Percentiles rank a stretch among this genome's conserved stretches.
Evolutionary conservation across 92 coral and sea anemone species (phyloP).

Genomic region (Siderastrea radians): DNA sequence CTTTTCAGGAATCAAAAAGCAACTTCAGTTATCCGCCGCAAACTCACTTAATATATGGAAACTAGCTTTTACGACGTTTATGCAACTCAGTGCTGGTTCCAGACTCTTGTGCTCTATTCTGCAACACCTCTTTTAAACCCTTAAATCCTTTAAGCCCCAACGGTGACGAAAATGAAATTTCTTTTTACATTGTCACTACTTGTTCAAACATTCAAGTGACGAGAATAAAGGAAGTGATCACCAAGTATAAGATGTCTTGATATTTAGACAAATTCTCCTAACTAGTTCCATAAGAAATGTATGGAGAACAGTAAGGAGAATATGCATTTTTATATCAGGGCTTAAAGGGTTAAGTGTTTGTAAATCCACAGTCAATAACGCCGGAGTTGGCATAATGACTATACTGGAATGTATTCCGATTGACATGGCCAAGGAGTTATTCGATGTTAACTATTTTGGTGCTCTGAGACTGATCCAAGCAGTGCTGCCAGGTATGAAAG

Average conservation of each 20-base stretch:
- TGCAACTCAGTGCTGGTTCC: too few species aligned
- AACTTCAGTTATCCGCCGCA: too few species aligned
- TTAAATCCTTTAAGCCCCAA: too few species aligned
- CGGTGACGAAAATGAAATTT: too few species aligned
- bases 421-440: constrained; percentile 61
- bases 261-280: constrained; percentile 83
- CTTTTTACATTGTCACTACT: too few species aligned
- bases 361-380: constrained; percentile 80
- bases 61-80: too few species aligned
- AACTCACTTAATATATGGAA: too few species aligned
- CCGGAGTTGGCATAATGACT: constrained; percentile 73
- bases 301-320: too few species aligned
- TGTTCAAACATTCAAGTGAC: constrained; percentile 63
- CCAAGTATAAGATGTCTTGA: constrained; percentile 78
- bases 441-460: constrained; percentile 84
- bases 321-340: neutral
- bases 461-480: constrained; percentile 77
- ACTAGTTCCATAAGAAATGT: constrained; percentile 68
- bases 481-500: constrained; percentile 88
- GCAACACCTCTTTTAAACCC: too few species aligned
- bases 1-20: too few species aligned
- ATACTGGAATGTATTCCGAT: constrained; percentile 62
- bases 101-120: too few species aligned
- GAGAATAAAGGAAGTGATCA: constrained; percentile 80
- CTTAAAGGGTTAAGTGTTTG: neutral